Percentiles rank a stretch among this genome's conserved stretches.
phyloP scores from a whole-genome alignment of 2,888 invertebrate species.

The Tiliacea citrago region DNA sequence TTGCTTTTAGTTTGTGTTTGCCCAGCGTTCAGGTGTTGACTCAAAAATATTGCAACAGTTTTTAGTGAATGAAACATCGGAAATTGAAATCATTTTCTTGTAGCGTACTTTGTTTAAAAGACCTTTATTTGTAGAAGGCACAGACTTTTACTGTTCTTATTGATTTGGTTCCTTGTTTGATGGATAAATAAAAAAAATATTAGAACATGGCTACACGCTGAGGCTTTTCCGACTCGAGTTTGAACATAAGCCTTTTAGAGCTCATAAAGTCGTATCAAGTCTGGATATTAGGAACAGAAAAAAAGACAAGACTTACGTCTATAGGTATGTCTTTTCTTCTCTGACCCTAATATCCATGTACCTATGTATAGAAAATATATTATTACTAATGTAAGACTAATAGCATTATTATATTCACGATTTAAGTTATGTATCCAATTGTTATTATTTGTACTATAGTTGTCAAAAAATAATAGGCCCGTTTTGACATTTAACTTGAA shows the following conservation, averaged over 20 bases:
- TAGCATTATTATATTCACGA: too few species aligned
- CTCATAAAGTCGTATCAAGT: neutral
- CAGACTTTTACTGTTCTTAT: neutral
- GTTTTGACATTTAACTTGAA: too few species aligned
- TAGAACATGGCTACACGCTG: neutral
- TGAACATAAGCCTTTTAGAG: neutral
- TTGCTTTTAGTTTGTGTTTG: conserved; percentile 71
- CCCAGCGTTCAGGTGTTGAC: conserved; percentile 76
- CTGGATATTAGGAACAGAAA: neutral
- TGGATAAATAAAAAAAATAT: too few species aligned
- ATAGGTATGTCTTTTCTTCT: too few species aligned
- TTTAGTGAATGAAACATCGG: conserved; percentile 73
- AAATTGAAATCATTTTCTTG: conserved; percentile 67
- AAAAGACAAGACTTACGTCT: neutral
- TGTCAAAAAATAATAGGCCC: too few species aligned
- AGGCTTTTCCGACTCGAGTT: neutral
- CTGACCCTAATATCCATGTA: too few species aligned
- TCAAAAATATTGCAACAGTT: conserved; percentile 77
- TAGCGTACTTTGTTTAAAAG: conserved; percentile 24
- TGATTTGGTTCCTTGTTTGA: neutral
- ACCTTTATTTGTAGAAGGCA: conserved; percentile 15
- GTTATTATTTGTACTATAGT: too few species aligned
- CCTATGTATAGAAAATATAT: too few species aligned
- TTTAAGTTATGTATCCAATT: too few species aligned
- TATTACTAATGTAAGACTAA: too few species aligned